These are phyloP conservation scores for Castor canadensis DNA, from an alignment of 2,113 vertebrate genomes.

Conservation along the genomic window DNA sequence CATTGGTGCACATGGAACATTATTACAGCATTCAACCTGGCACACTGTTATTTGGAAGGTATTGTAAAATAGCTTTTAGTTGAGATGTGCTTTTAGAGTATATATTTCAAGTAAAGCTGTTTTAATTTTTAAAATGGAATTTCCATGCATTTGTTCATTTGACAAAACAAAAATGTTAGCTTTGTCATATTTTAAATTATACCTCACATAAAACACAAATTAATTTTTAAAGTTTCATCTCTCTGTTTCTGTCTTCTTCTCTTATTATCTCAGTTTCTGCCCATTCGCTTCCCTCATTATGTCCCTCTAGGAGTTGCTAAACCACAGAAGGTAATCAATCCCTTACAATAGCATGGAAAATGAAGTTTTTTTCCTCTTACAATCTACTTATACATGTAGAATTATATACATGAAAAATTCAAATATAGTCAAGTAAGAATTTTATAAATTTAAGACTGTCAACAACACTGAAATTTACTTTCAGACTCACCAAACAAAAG, in stretches of 20 bases:
- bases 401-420: neutral
- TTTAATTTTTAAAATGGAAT: conserved; percentile 19
- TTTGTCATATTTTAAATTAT: conserved; percentile 36
- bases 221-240: conserved; percentile 14
- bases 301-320: neutral
- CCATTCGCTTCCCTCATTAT: neutral
- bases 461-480: conserved; percentile 91
- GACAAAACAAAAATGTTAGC: neutral
- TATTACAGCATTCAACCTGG: conserved; percentile 96
- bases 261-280: neutral
- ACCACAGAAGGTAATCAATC: neutral
- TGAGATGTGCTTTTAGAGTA: neutral
- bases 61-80: conserved; percentile 50
- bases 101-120: neutral
- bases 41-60: conserved; percentile 98
- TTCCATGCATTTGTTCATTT: neutral
- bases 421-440: conserved; percentile 19
- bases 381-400: neutral
- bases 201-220: neutral
- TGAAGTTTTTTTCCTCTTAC: neutral
- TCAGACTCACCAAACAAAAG: conserved; percentile 92
- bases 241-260: conserved; percentile 6
- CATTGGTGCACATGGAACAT: conserved; percentile 95
- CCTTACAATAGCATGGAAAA: neutral
- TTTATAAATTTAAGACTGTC: conserved; percentile 86